phyloP scores from a whole-genome alignment of 2,113 vertebrate species.

The Apteryx mantelli region DNA sequence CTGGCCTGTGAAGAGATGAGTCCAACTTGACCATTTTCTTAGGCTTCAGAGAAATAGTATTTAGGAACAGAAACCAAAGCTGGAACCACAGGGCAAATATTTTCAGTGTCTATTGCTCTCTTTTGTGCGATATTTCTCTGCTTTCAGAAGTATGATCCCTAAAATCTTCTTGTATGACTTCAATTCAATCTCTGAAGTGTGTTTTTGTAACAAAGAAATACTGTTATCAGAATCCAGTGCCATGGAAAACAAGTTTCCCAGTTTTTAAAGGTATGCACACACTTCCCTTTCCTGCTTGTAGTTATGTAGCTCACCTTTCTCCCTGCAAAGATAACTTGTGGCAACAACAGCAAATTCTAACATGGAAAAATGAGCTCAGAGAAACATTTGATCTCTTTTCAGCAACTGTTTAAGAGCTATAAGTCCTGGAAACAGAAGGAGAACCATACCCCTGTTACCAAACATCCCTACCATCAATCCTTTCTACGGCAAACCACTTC shows the following conservation, averaged over 20 bases:
- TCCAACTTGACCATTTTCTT: background rate
- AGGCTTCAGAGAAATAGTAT: constrained; percentile 11
- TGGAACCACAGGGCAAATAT: constrained; percentile 32
- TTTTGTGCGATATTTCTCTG: background rate
- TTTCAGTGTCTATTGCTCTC: background rate
- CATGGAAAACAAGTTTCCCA: constrained; percentile 27
- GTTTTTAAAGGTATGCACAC: background rate
- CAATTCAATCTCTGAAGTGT: constrained; percentile 11
- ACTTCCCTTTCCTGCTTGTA: background rate
- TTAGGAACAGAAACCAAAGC: constrained; percentile 32
- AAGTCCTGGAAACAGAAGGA: constrained; percentile 27
- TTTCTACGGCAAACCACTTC: background rate
- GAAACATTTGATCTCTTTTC: constrained; percentile 35
- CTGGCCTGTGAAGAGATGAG: background rate
- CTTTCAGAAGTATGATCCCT: background rate
- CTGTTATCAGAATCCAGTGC: constrained; percentile 14
- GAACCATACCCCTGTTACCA: constrained; percentile 22
- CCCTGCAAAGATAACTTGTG: constrained; percentile 43
- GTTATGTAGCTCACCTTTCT: background rate
- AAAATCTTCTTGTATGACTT: constrained; percentile 14
- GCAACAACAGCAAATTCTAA: constrained; percentile 43
- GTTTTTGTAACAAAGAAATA: constrained; percentile 38
- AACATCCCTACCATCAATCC: constrained; percentile 33
- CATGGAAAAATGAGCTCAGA: constrained; percentile 8
- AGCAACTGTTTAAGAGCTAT: constrained; percentile 50